Evolutionary conservation across 2,797 vertebrate species (phyloP).

Genomic region (Stomatorhinus walkeri): DNA sequence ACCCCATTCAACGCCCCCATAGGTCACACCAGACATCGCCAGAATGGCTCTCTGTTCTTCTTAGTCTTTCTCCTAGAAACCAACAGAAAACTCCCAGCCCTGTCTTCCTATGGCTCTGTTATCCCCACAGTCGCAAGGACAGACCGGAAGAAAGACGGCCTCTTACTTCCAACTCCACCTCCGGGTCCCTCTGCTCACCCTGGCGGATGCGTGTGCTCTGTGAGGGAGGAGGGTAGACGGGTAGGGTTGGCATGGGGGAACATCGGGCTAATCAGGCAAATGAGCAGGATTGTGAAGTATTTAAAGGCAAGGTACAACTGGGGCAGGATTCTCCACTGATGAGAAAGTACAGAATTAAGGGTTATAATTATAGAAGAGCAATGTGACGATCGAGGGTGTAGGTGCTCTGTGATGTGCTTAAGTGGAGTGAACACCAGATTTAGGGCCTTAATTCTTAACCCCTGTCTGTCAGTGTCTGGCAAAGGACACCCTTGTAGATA

Average conservation of each 20-base stretch:
- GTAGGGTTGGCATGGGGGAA: not conserved
- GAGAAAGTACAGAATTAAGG: not conserved
- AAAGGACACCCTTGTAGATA: not conserved
- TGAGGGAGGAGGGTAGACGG: not conserved
- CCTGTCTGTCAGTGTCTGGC: not conserved
- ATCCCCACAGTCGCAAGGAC: slow-evolving; percentile 25
- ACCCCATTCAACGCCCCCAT: not conserved
- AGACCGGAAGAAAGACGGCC: not conserved
- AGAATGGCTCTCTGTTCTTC: slow-evolving; percentile 11
- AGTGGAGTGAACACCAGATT: not conserved
- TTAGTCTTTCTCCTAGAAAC: slow-evolving; percentile 13
- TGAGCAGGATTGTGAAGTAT: not conserved
- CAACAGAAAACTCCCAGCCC: slow-evolving; percentile 25
- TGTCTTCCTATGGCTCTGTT: slow-evolving; percentile 26
- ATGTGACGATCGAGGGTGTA: not conserved
- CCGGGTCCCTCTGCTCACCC: slow-evolving; percentile 91
- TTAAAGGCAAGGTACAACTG: not conserved
- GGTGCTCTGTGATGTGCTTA: not conserved
- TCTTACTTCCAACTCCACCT: slow-evolving; percentile 89
- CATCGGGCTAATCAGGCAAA: not conserved
- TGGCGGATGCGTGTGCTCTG: slow-evolving; percentile 96
- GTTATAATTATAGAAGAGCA: not conserved
- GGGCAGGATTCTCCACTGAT: not conserved
- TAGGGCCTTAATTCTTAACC: not conserved
- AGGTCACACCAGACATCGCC: not conserved